Percentiles rank a stretch among this genome's conserved stretches.
phyloP scores from a whole-genome alignment of 1,140 invertebrate species.

The Drosophila persimilis region DNA sequence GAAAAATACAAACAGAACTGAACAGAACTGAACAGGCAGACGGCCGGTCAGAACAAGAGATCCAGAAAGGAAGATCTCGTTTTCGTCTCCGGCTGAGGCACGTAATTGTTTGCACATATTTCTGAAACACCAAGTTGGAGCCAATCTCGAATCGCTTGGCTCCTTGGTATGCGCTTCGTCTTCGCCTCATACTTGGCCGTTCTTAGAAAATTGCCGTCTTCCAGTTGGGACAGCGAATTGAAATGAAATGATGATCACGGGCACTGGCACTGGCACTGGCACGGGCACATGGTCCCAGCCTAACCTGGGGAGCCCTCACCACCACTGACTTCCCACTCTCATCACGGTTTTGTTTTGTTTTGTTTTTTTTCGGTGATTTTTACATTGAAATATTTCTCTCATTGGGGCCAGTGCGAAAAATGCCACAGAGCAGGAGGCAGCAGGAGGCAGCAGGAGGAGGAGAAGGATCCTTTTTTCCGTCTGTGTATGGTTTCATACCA shows the following conservation, averaged over 20 bases:
- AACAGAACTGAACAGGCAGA: constrained; percentile 1
- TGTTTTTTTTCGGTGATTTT: constrained; percentile 72
- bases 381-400: constrained; percentile 74
- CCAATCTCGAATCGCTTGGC: constrained; percentile 55
- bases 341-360: constrained; percentile 2
- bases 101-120: constrained; percentile 80
- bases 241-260: constrained; percentile 75
- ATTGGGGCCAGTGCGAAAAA: constrained; percentile 72
- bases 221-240: constrained; percentile 62
- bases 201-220: constrained; percentile 81
- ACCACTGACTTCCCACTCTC: constrained; percentile 20
- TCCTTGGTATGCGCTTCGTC: constrained; percentile 73
- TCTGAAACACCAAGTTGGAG: constrained; percentile 75
- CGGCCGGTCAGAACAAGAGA: constrained; percentile 2
- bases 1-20: constrained; percentile 52
- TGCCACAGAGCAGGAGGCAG: constrained; percentile 43
- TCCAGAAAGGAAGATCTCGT: constrained; percentile 44
- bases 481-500: constrained; percentile 8
- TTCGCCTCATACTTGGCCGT: constrained; percentile 28
- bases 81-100: constrained; percentile 35
- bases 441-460: not conserved
- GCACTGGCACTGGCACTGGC: not conserved
- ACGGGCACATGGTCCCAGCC: not conserved
- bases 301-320: constrained; percentile 40
- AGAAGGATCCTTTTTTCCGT: constrained; percentile 1